Conservation (phyloP, 2,113 vertebrate species). For the Uria lomvia region DNA sequence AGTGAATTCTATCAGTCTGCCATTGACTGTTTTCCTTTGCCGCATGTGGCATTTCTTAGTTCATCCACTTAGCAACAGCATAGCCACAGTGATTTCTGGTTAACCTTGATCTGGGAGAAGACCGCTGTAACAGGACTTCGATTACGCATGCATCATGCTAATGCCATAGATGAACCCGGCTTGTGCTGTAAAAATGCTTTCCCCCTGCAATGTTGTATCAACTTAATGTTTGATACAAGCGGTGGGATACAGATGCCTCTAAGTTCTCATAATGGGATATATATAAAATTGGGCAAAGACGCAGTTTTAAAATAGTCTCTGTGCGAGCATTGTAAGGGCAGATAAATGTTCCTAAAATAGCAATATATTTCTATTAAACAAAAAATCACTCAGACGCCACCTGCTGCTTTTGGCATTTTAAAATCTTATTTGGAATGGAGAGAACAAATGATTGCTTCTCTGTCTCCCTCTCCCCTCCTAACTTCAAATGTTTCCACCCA, state of each 20-base stretch:
- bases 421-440: constrained; percentile 43
- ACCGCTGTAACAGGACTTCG: not conserved
- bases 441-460: constrained; percentile 37
- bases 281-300: not conserved
- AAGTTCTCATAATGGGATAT: constrained; percentile 24
- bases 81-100: not conserved
- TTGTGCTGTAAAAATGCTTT: not conserved
- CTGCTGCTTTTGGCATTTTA: constrained; percentile 62
- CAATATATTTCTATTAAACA: constrained; percentile 49
- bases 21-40: constrained; percentile 42
- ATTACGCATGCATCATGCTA: not conserved
- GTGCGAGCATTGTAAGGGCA: not conserved
- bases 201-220: not conserved
- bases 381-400: constrained; percentile 47
- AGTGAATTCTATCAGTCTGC: constrained; percentile 25
- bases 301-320: constrained; percentile 29
- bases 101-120: not conserved
- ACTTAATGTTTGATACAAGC: not conserved
- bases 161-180: not conserved
- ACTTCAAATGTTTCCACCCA: not conserved
- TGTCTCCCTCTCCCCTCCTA: constrained; percentile 1
- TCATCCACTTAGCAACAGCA: not conserved
- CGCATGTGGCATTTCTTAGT: not conserved
- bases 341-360: constrained; percentile 56
- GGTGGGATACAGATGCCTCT: not conserved